Base-by-base conservation (phyloP, 2,888 invertebrate species). In the Lasioglossum villosulum region DNA sequence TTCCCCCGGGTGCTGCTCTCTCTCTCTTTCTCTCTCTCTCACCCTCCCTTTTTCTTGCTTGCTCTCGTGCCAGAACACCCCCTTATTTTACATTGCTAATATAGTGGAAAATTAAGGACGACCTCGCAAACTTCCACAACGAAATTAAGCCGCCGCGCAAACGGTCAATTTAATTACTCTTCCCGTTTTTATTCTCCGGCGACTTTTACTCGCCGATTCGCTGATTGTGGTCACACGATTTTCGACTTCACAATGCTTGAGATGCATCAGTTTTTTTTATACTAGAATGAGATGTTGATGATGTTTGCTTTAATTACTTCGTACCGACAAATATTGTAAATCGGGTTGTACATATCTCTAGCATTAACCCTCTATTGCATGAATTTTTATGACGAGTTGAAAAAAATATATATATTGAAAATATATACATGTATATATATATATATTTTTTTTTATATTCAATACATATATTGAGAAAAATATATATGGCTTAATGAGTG, bases 11-110 rank as follows among this genome's bases (percentile, higher is more conserved):
- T 23, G 23, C 34, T 19, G 19, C 30, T 37, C 34, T 66, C 63
- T 37, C 37, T 37, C 37, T 37, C 37, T 37, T 5, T 14, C 30
- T 63, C 30, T 63, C 30, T 12, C n/a, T 16, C 63, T 16, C 27
- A 30, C 19, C 3, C 66, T 19, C 66, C 37, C 34, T 23, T 23
- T 37, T 34, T 23, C 66, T 68, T 10, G 23, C 66, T 68, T 34
- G 10, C 66, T 23, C 66, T 37, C 66, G 16, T 34, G 16, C 63
- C 63, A 63, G 72, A 12, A 76, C 63, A 76, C 34, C 75, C 85
- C 77, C 85, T 78, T 82, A 70, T 78, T 87, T 87, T 87, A 87
- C 82, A 87, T 86, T 87, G 87, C 87, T 86, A 87, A 87, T 87
- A 83, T 48, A 73, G 78, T 75, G 56, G 23, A 70, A 73, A 87